Evolutionary conservation across 2,113 vertebrate genomes (phyloP), one percentile per base, ranked within the genome.

Genomic region (Xenopus laevis): DNA sequence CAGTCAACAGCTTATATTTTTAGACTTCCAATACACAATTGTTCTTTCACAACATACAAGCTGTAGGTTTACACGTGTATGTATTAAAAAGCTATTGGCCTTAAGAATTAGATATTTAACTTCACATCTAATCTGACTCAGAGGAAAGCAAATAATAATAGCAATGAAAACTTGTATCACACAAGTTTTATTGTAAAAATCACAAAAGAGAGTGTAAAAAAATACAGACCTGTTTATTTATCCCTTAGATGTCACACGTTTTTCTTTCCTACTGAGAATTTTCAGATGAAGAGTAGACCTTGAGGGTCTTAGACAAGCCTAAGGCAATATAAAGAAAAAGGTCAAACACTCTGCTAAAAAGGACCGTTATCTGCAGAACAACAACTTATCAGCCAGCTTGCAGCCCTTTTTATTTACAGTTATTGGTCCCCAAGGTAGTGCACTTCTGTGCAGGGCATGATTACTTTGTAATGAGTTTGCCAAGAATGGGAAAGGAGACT

Each of bases 401-500:
- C 91, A 93, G 89, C 83, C 83, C 82, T 90, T 90, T 87, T 94
- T 96, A 95, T 94, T 95, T 95, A 95, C 88, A 95, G 90, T 91
- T 93, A 93, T 92, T 93, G 90, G 89, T 95, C 93, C 91, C 91
- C 91, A 86, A 91, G 92, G 92, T 93, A 90, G 89, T 87, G 86
- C 86, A 91, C 91, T 90, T 91, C 84, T 91, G 89, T 79, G 80
- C 91, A 81, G 86, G 85, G 87, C 90, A 83, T 87, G 83, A 95
- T 92, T 94, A 91, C 85, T 91, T 91, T 92, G 88, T 93, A 96
- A 95, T 93, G 90, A 95, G 90, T 94, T 95, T 93, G 88, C 84
- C 87, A 91, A 85, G 79, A 89, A 86, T 83, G 77, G 85, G 87
- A 86, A 81, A 85, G 79, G 80, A 88, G 89, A 89, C 80, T 67